Conservation (phyloP, 2,888 invertebrate species). For the Anodontia alba region DNA sequence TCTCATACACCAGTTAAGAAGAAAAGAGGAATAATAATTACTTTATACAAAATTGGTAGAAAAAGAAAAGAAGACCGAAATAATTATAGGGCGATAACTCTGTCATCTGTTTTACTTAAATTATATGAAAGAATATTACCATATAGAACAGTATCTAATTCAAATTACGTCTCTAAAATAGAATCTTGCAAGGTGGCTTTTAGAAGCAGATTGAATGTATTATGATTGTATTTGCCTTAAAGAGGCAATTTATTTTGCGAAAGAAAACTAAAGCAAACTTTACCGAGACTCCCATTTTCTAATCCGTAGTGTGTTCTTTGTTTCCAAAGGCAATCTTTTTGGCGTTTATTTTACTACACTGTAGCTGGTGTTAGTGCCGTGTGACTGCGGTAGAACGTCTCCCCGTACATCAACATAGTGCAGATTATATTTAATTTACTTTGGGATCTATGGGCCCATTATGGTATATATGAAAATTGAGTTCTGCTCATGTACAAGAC, state of each 20-base stretch:
- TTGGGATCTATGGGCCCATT: no score
- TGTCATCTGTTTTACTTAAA: conserved; percentile 28
- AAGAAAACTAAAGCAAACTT: conserved; percentile 15
- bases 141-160: not conserved
- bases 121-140: conserved; percentile 28
- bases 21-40: conserved; percentile 26
- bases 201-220: conserved; percentile 27
- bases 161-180: not conserved
- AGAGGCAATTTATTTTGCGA: conserved; percentile 22
- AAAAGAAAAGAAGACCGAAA: conserved; percentile 32
- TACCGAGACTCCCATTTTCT: no score
- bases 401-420: no score
- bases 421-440: no score
- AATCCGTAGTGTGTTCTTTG: no score
- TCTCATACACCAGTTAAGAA: not conserved
- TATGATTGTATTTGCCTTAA: conserved; percentile 32
- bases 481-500: no score
- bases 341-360: no score
- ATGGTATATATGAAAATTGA: no score
- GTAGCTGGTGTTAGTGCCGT: no score
- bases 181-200: conserved; percentile 30
- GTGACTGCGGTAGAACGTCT: no score
- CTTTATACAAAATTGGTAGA: conserved; percentile 29
- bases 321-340: no score
- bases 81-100: conserved; percentile 29